phyloP scores from a whole-genome alignment of 1,140 invertebrate genomes.

The Cydia amplana region DNA sequence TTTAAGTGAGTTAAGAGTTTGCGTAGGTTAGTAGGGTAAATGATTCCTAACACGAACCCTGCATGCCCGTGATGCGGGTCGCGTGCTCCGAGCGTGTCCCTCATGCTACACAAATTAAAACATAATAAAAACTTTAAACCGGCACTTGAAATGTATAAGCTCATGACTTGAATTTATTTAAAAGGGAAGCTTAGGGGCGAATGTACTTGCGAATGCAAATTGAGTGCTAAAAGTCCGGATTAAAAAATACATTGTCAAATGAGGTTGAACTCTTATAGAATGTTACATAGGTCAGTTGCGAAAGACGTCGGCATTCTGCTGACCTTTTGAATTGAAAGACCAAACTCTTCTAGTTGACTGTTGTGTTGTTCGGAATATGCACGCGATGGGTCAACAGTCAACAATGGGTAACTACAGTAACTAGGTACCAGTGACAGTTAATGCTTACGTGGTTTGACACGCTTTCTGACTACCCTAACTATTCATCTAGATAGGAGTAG shows the following conservation, averaged over 20 bases:
- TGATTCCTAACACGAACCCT: constrained; percentile 41
- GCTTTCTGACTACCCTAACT: constrained; percentile 11
- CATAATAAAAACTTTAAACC: constrained; percentile 61
- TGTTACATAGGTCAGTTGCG: constrained; percentile 22
- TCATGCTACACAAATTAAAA: constrained; percentile 70
- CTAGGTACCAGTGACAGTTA: not conserved
- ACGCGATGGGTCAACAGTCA: constrained; percentile 11
- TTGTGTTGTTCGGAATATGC: constrained; percentile 8
- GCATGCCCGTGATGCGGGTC: constrained; percentile 61
- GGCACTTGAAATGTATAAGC: constrained; percentile 53
- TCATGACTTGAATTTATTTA: constrained; percentile 47
- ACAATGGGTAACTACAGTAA: constrained; percentile 6
- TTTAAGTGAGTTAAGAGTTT: constrained; percentile 37
- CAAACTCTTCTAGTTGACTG: not conserved
- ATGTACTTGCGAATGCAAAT: constrained; percentile 28
- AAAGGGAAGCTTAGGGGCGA: constrained; percentile 47
- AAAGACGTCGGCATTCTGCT: constrained; percentile 15
- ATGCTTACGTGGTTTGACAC: constrained; percentile 13
- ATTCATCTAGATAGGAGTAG: not conserved
- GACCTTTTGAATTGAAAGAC: constrained; percentile 26
- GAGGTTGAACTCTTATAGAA: not conserved
- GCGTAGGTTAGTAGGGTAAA: constrained; percentile 54
- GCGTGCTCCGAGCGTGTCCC: constrained; percentile 71
- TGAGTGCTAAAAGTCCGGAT: not conserved
- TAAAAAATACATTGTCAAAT: not conserved